Base-by-base conservation (phyloP, 2,797 vertebrate genomes). In the Gymnoscopelus braueri region DNA sequence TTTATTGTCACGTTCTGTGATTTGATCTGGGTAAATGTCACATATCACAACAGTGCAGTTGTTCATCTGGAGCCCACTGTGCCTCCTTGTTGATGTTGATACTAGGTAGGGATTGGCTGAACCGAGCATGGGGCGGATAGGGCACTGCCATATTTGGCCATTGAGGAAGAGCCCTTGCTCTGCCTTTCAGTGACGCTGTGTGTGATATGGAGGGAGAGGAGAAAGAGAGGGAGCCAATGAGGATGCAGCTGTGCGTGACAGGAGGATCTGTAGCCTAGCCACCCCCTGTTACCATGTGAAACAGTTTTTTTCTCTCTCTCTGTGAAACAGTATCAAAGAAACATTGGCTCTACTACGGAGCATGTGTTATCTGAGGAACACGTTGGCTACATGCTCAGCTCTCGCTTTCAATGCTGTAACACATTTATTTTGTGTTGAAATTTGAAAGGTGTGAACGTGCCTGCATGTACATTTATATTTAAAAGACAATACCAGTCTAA, bases 261-360 rank as follows among this genome's bases (percentile, higher is more conserved):
- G 89, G 71, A 78, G 78, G 63, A 10, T 75, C 71, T 26, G 69
- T 86, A 62, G 78, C 89, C 91, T 86, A 62, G 78, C 89, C 91
- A 82, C 93, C 93, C 87, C 84, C 92, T 93, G 90, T 93, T 93
- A 92, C 92, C 91, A 92, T 93, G 92, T 93, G 92, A 92, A 91
- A 84, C 79, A 44, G 3, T 61, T 77, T 78, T 79, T 65, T 63
- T 68, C 74, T 78, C 19, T 65, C 6, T 50, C 61, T 60, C 44
- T 66, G 29, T 44, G 39, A 44, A 79, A 79, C 44, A 8, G 56
- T 70, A 79, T 86, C 69, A 77, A 81, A 84, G 53, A 59, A 81
- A 78, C 49, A 69, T 71, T 77, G 71, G 10, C 77, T 78, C 9
- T 53, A 60, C 60, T 52, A 74, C 32, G 53, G 57, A 71, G 50